A percentile compares a stretch with the other conserved stretches of the same genome.
Evolutionary conservation across 2,113 vertebrate species (phyloP).

Genomic region (Strigops habroptila): DNA sequence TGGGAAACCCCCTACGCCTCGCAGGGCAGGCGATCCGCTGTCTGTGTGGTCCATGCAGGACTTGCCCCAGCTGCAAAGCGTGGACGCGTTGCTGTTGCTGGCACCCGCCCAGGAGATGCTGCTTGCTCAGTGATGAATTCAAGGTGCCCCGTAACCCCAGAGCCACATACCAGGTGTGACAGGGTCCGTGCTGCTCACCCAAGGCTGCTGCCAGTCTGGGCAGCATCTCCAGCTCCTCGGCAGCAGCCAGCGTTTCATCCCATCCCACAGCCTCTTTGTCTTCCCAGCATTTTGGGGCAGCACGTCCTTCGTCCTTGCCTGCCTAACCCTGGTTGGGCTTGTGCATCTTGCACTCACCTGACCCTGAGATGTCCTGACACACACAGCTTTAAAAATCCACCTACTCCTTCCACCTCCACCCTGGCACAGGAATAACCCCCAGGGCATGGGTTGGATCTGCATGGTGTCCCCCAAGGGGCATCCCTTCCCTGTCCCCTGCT

Average conservation of each 20-base stretch:
- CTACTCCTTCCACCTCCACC: not conserved
- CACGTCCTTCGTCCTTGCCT: not conserved
- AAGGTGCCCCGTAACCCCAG: not conserved
- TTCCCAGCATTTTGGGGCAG: not conserved
- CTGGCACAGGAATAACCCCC: not conserved
- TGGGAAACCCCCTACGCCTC: not conserved
- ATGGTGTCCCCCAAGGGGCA: rapidly evolving
- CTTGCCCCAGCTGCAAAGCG: not conserved
- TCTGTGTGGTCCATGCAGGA: not conserved
- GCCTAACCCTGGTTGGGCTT: not conserved
- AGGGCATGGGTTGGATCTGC: not conserved
- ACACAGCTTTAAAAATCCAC: not conserved
- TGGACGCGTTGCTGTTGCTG: not conserved
- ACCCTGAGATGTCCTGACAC: not conserved
- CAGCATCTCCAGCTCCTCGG: rapidly evolving
- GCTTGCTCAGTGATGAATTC: not conserved
- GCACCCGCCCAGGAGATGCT: constrained; percentile 7
- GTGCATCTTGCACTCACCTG: rapidly evolving
- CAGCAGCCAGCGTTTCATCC: not conserved
- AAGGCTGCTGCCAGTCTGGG: rapidly evolving
- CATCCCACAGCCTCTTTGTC: not conserved
- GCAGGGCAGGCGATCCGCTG: rapidly evolving
- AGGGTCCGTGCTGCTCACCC: rapidly evolving
- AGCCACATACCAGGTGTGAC: not conserved
- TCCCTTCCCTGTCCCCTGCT: not conserved